phyloP scores from a whole-genome alignment of 2,797 vertebrate genomes.

The Thunnus albacares region DNA sequence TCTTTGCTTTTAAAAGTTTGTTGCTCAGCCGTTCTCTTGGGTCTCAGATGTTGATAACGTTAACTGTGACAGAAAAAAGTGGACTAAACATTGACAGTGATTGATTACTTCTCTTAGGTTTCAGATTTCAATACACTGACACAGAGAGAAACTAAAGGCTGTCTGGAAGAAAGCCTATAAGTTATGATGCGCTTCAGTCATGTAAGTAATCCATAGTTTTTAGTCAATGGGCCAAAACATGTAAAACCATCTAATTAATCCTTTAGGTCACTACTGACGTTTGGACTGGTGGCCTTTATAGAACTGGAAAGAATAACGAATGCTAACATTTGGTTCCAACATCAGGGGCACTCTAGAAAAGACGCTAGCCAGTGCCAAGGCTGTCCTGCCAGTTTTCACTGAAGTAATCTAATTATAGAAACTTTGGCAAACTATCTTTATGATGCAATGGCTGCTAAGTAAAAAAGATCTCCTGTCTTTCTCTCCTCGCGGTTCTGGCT shows the following conservation, averaged over 20 bases:
- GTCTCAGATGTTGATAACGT: conserved; percentile 18
- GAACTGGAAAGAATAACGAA: conserved; percentile 54
- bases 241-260: conserved; percentile 39
- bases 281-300: conserved; percentile 5
- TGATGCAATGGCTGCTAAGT: conserved; percentile 74
- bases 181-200: conserved; percentile 37
- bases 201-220: conserved; percentile 41
- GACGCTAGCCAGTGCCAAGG: conserved; percentile 58
- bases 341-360: conserved; percentile 48
- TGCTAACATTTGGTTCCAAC: conserved; percentile 34
- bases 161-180: conserved; percentile 27
- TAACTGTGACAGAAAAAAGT: conserved; percentile 33
- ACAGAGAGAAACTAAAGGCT: conserved; percentile 46
- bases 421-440: conserved; percentile 65
- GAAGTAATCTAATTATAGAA: conserved; percentile 75
- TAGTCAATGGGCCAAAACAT: conserved; percentile 48
- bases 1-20: conserved; percentile 12
- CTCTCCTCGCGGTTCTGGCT: conserved; percentile 29
- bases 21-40: conserved; percentile 35
- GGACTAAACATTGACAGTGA: conserved; percentile 45
- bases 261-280: conserved; percentile 25
- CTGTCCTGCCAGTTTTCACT: conserved; percentile 56
- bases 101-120: conserved; percentile 48
- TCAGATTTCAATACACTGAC: conserved; percentile 45
- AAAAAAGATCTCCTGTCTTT: conserved; percentile 39